phyloP scores from a whole-genome alignment of 2,113 vertebrate species.

The Saimiri boliviensis region DNA sequence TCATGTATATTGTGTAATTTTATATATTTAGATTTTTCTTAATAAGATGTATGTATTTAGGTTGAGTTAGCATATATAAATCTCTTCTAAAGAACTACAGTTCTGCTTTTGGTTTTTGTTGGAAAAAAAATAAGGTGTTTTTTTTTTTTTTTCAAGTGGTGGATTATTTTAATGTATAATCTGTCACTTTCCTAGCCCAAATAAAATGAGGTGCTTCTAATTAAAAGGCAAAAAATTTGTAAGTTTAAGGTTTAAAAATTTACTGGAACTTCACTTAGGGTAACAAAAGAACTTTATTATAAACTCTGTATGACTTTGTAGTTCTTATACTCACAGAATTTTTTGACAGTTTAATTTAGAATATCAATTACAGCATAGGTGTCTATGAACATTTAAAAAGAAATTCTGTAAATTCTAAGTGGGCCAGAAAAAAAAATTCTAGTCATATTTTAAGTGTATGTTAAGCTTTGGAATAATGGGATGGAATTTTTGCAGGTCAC shows the following conservation, averaged over 20 bases:
- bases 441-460: slow-evolving; percentile 23
- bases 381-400: slow-evolving; percentile 14
- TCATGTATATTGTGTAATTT: background rate
- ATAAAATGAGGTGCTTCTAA: background rate
- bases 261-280: background rate
- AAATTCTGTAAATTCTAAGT: background rate
- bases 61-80: background rate
- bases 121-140: background rate
- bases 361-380: background rate
- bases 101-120: slow-evolving; percentile 14
- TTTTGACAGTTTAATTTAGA: slow-evolving; percentile 37
- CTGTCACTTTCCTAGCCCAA: background rate
- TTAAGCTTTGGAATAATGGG: slow-evolving; percentile 31
- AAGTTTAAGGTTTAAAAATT: background rate
- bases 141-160: background rate
- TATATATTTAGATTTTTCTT: background rate
- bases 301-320: background rate
- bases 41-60: background rate
- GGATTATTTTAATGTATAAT: background rate
- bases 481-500: background rate
- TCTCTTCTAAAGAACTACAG: background rate
- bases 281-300: slow-evolving; percentile 18
- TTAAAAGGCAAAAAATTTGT: background rate
- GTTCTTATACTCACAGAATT: background rate
- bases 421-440: background rate